Base-by-base conservation (phyloP, 2,888 invertebrate species). In the Bombylius discolor region DNA sequence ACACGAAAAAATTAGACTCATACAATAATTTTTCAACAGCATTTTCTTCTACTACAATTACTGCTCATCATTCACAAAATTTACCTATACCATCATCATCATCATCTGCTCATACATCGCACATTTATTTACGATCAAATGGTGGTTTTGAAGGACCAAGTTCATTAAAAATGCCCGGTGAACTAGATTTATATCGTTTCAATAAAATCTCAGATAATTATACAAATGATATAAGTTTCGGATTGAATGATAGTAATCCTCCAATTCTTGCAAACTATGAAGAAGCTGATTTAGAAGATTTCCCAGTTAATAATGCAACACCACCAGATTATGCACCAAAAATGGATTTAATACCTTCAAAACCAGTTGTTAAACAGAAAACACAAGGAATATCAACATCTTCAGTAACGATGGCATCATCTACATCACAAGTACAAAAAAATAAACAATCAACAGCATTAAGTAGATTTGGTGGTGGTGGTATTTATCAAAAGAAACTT, bases 241-340 rank as follows among this genome's bases (percentile, higher is more conserved):
- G 58, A 62, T 64, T 66, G 36, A 71, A 70, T 52, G 72, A 71
- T 39, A 70, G 68, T 56, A 71, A 70, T 64, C 66, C 69, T 49
- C 70, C 70, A 31, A 68, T 71, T 42, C 65, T 72, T 48, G 67
- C 66, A 8, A 73, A 74, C 56, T 72, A 71, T 59, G 70, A 72
- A 52, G 70, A 67, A 57, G 71, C 73, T 57, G 68, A 73, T 65
- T 69, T 69, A 14, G 73, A 74, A 63, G 73, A 74, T 58, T 74
- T 74, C 59, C 73, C 73, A 7, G 72, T 74, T 39, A 74, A 74
- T 56, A 66, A 56, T 61, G 65, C 66, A 8, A 65, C 66, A 56
- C 63, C 60, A 47, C 66, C 66, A 11, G 65, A 66, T 55, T 67
- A 65, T 63, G 66, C 66, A 49, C 64, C 63, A 67, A 61, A 72